Evolutionary conservation across 2,888 invertebrate genomes (phyloP).

Genomic region (Entomobrya multifasciata): DNA sequence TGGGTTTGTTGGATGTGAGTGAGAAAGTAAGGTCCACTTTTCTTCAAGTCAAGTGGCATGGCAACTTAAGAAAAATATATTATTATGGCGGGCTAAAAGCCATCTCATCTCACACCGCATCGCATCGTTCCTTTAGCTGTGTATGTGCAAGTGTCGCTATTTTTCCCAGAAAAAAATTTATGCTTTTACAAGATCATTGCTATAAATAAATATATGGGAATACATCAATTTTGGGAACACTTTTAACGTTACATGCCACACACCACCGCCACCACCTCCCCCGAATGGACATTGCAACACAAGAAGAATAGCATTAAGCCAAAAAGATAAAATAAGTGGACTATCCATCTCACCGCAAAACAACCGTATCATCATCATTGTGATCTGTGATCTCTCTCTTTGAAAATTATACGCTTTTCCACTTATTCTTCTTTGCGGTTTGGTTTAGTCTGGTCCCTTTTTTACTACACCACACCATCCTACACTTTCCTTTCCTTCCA

Average conservation of each 20-base stretch:
- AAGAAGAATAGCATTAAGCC: neutral
- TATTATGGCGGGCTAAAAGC: constrained; percentile 31
- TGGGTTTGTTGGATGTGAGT: too few relatives aligned
- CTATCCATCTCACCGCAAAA: constrained; percentile 50
- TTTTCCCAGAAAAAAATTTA: constrained; percentile 2
- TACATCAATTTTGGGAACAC: constrained; percentile 25
- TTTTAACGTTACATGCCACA: neutral
- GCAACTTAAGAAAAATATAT: constrained; percentile 30
- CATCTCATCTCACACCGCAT: neutral
- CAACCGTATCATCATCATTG: constrained; percentile 40
- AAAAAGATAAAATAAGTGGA: neutral
- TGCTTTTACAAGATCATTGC: constrained; percentile 36
- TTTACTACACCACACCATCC: neutral
- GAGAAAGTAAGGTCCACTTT: constrained; percentile 17
- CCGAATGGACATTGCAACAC: neutral
- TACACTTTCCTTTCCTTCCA: neutral
- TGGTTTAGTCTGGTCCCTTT: neutral
- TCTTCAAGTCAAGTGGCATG: neutral
- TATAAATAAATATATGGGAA: constrained; percentile 48
- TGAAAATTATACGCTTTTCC: neutral
- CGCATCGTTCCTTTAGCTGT: neutral
- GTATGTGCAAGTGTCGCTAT: neutral
- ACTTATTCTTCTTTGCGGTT: neutral
- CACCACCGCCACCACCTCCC: too few relatives aligned
- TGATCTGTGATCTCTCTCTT: neutral